A percentile compares a stretch with the other conserved stretches of the same genome.
These are phyloP conservation scores for Eupithecia pulchellata DNA, from an alignment of 2,888 invertebrate genomes.

Conservation along the genomic window DNA sequence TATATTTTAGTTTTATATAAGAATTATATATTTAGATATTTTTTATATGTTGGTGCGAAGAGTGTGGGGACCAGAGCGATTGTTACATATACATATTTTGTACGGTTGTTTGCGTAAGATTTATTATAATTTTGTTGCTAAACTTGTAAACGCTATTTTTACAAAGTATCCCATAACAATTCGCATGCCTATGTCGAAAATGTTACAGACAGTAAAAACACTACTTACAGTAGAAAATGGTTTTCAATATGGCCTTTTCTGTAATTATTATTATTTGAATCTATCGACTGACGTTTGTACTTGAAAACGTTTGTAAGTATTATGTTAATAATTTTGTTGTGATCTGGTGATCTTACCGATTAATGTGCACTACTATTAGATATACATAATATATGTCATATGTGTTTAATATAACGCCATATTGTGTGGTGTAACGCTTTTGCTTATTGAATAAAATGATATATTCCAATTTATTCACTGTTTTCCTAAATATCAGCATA, in stretches of 20 bases:
- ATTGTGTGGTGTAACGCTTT: slow-evolving; percentile 67
- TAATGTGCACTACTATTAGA: slow-evolving; percentile 65
- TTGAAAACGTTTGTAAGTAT: slow-evolving; percentile 38
- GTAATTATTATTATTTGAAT: neutral
- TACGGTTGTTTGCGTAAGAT: slow-evolving; percentile 57
- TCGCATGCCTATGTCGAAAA: too few species aligned
- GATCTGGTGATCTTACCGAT: slow-evolving; percentile 71
- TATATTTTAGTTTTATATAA: slow-evolving; percentile 15
- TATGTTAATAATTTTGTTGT: slow-evolving; percentile 61
- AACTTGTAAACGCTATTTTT: slow-evolving; percentile 3
- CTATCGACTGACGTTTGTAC: neutral
- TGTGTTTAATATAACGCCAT: slow-evolving; percentile 54
- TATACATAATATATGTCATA: slow-evolving; percentile 64
- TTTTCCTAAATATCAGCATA: slow-evolving; percentile 43
- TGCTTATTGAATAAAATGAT: slow-evolving; percentile 69
- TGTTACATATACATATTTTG: slow-evolving; percentile 58
- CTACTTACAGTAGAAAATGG: too few species aligned
- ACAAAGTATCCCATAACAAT: neutral
- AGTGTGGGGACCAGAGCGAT: slow-evolving; percentile 72
- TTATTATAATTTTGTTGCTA: slow-evolving; percentile 25
- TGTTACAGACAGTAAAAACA: too few species aligned
- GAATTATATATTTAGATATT: slow-evolving; percentile 42
- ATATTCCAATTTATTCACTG: slow-evolving; percentile 48
- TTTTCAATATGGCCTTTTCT: slow-evolving; percentile 1
- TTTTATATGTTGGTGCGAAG: slow-evolving; percentile 62